phyloP scores from a whole-genome alignment of 2,888 invertebrate genomes.

The Cheilosia pagana region DNA sequence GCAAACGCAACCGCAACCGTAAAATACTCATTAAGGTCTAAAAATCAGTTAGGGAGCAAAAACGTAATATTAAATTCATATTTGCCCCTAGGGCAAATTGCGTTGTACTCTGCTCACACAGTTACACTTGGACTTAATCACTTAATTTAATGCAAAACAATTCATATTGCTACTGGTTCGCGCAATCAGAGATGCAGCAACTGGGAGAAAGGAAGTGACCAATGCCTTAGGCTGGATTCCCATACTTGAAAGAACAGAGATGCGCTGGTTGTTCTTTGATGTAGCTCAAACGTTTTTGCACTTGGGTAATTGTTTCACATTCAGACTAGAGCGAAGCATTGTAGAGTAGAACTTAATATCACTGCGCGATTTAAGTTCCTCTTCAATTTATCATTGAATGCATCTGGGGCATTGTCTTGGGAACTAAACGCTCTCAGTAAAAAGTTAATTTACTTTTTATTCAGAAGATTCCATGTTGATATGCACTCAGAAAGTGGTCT shows the following conservation, averaged over 20 bases:
- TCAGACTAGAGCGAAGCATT: constrained; percentile 12
- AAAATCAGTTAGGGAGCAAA: constrained; percentile 60
- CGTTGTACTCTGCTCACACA: constrained; percentile 18
- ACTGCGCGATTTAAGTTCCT: constrained; percentile 7
- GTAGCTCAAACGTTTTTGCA: constrained; percentile 31
- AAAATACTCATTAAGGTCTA: constrained; percentile 56
- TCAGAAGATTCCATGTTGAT: neutral
- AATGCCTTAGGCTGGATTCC: constrained; percentile 41
- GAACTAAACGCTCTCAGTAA: neutral
- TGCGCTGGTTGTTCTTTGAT: constrained; percentile 25
- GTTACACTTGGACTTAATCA: constrained; percentile 57
- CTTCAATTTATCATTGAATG: constrained; percentile 23
- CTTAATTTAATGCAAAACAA: constrained; percentile 66
- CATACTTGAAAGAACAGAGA: constrained; percentile 8
- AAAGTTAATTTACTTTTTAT: constrained; percentile 28
- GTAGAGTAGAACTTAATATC: constrained; percentile 40
- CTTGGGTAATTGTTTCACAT: constrained; percentile 47
- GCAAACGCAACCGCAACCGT: constrained; percentile 45
- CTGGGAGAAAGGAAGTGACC: constrained; percentile 54
- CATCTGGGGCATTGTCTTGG: constrained; percentile 10
- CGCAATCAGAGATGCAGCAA: constrained; percentile 32
- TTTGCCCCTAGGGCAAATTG: constrained; percentile 28
- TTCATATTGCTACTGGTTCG: constrained; percentile 57
- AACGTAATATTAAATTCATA: constrained; percentile 57
- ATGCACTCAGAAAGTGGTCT: no score